These are phyloP conservation scores for Nerophis lumbriciformis DNA, from an alignment of 2,113 vertebrate species.

Conservation along the genomic window DNA sequence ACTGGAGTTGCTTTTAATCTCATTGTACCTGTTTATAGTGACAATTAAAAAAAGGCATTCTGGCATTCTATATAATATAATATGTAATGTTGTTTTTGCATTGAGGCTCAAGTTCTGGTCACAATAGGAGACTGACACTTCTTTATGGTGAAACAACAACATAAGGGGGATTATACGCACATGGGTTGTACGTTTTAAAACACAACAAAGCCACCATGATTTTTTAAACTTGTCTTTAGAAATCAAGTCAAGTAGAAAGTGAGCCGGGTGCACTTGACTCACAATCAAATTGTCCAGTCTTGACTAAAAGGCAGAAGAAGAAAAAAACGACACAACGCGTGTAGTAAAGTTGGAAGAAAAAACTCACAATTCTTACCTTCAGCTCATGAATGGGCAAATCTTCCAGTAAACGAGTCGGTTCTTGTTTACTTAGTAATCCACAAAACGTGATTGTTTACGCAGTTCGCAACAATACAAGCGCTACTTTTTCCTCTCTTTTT, in stretches of 20 bases:
- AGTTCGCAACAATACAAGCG: slow-evolving; percentile 62
- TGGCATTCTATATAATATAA: neutral
- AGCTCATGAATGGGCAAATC: slow-evolving; percentile 80
- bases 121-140: slow-evolving; percentile 25
- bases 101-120: neutral
- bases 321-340: slow-evolving; percentile 6
- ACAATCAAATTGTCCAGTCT: neutral
- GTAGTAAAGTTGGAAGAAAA: slow-evolving; percentile 55
- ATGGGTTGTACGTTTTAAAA: slow-evolving; percentile 15
- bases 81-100: neutral
- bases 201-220: neutral
- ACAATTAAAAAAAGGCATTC: neutral
- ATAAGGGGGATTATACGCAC: slow-evolving; percentile 46
- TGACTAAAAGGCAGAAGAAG: neutral
- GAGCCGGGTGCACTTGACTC: slow-evolving; percentile 61
- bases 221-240: slow-evolving; percentile 5
- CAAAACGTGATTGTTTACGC: slow-evolving; percentile 53
- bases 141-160: slow-evolving; percentile 25
- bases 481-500: slow-evolving; percentile 65
- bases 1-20: too few species aligned
- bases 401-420: slow-evolving; percentile 62
- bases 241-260: slow-evolving; percentile 21
- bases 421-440: slow-evolving; percentile 89
- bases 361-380: slow-evolving; percentile 79
- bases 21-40: too few species aligned